Conservation (phyloP, 2,888 invertebrate species). For the Suillia variegata region DNA sequence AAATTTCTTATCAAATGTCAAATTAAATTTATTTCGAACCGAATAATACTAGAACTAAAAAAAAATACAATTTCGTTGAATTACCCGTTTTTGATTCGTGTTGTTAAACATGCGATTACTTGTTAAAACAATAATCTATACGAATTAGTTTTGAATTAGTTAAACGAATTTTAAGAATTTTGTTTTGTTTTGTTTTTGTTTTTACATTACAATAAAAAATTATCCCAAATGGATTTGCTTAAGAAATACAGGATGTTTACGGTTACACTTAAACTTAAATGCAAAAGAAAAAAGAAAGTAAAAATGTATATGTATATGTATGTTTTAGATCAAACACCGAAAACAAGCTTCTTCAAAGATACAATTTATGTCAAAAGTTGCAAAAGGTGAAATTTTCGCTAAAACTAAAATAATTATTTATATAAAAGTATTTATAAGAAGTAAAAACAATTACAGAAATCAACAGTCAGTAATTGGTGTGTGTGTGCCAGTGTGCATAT, state of each 20-base stretch:
- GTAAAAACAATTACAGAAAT: constrained; percentile 12
- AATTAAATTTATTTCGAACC: no score
- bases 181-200: not conserved
- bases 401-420: constrained; percentile 24
- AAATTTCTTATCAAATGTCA: not conserved
- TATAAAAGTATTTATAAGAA: constrained; percentile 25
- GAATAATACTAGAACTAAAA: no score
- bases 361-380: constrained; percentile 28
- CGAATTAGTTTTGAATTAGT: not conserved
- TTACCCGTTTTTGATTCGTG: not conserved
- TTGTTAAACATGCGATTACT: not conserved
- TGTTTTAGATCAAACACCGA: not conserved
- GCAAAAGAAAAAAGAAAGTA: constrained; percentile 27
- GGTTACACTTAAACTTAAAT: constrained; percentile 17
- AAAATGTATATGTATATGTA: constrained; percentile 14
- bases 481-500: constrained; percentile 16
- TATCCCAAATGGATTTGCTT: constrained; percentile 30
- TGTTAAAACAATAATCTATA: not conserved
- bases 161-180: no score
- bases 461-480: constrained; percentile 21
- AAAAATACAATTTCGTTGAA: not conserved
- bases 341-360: not conserved
- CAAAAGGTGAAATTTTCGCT: constrained; percentile 52
- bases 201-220: constrained; percentile 9
- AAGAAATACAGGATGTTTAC: constrained; percentile 48